Conservation (phyloP, 2,113 vertebrate species). For the Xerus inauris region DNA sequence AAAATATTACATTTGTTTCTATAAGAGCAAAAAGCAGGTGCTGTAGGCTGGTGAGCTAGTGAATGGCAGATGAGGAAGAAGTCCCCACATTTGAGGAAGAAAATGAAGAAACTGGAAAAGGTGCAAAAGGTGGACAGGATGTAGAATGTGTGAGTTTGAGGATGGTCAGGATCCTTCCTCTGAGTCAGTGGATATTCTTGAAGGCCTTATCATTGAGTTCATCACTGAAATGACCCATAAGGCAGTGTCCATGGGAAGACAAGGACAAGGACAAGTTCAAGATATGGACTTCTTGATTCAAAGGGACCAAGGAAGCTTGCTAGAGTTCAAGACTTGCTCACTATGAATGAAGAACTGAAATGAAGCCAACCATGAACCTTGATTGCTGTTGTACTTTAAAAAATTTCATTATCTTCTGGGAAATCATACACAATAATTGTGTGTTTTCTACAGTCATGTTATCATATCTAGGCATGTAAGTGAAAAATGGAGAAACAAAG, state of each 20-base stretch:
- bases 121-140: constrained; percentile 92
- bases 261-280: constrained; percentile 98
- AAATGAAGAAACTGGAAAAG: constrained; percentile 90
- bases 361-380: constrained; percentile 98
- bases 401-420: constrained; percentile 36
- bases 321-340: constrained; percentile 97
- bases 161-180: constrained; percentile 99
- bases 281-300: constrained; percentile 98
- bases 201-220: constrained; percentile 98
- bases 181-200: constrained; percentile 98
- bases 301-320: constrained; percentile 98
- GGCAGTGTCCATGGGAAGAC: constrained; percentile 98
- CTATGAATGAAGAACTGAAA: constrained; percentile 99
- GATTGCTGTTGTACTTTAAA: constrained; percentile 69
- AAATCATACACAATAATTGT: neutral
- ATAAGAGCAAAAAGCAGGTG: neutral
- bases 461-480: neutral
- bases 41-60: neutral
- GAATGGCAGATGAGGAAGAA: too few species aligned
- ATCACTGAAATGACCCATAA: constrained; percentile 99
- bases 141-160: constrained; percentile 99
- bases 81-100: constrained; percentile 91
- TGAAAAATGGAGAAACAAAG: constrained; percentile 22
- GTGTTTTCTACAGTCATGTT: constrained; percentile 26
- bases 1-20: neutral